These are phyloP conservation scores for Periophthalmus modestus DNA, from an alignment of 2,113 vertebrate genomes.

Conservation along the genomic window DNA sequence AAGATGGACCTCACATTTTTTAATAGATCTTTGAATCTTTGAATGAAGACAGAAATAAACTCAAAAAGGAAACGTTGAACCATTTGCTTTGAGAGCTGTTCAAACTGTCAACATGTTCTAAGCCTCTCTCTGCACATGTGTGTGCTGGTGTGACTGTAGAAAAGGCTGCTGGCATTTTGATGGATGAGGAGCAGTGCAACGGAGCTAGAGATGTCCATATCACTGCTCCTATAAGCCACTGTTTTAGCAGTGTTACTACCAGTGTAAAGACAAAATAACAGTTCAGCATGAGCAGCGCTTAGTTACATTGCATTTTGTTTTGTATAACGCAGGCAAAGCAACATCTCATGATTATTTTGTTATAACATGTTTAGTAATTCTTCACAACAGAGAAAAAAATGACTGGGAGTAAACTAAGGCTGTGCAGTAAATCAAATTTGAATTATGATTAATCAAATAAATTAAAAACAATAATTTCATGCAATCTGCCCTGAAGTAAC, in stretches of 20 bases:
- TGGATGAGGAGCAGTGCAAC: constrained; percentile 58
- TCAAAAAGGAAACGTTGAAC: constrained; percentile 15
- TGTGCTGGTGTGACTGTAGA: constrained; percentile 53
- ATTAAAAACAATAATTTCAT: too few relatives aligned
- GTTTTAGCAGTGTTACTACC: constrained; percentile 38
- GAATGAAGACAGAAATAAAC: background rate
- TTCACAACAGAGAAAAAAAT: background rate
- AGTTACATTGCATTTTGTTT: background rate
- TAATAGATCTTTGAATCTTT: constrained; percentile 14
- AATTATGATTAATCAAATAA: too few relatives aligned
- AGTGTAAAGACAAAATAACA: background rate
- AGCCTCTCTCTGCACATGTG: constrained; percentile 12
- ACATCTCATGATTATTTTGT: background rate
- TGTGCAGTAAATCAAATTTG: too few relatives aligned
- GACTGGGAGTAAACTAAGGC: too few relatives aligned
- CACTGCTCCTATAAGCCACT: constrained; percentile 54
- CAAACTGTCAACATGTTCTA: constrained; percentile 13
- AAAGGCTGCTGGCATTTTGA: constrained; percentile 66
- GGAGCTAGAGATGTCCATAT: constrained; percentile 50
- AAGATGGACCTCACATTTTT: constrained; percentile 33
- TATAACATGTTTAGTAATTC: background rate
- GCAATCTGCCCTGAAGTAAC: too few relatives aligned
- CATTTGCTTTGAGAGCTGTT: background rate
- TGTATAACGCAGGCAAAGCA: background rate
- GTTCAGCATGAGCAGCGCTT: background rate